Evolutionary conservation across 2,797 vertebrate species (phyloP).

Genomic region (Pachyuromys duprasi): DNA sequence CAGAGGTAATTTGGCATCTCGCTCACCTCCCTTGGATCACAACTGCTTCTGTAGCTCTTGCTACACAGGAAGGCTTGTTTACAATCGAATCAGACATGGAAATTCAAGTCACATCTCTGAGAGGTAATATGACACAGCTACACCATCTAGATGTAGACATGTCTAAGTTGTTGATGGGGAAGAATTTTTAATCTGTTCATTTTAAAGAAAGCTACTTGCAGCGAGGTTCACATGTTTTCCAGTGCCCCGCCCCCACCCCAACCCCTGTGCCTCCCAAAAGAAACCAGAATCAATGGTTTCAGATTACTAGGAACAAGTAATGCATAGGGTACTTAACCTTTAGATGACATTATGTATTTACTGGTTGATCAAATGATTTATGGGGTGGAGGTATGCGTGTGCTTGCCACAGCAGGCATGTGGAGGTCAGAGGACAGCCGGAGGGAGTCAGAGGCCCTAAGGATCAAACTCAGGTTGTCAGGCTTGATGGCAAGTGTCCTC

Average conservation of each 20-base stretch:
- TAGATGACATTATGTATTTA: not conserved
- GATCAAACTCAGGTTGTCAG: not conserved
- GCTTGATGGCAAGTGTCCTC: not conserved
- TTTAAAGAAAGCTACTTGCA: constrained; percentile 82
- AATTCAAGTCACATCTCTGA: not conserved
- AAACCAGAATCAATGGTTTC: constrained; percentile 80
- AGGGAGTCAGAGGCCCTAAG: not conserved
- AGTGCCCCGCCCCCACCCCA: not conserved
- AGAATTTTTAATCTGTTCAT: constrained; percentile 75
- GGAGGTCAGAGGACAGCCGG: not conserved
- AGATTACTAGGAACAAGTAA: constrained; percentile 71
- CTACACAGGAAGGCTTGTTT: not conserved
- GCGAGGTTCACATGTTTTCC: constrained; percentile 72
- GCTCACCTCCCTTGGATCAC: not conserved
- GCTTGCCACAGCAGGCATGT: not conserved
- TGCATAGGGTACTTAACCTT: not conserved
- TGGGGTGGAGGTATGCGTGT: too few species aligned
- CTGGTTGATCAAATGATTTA: not conserved
- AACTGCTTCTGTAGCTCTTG: not conserved
- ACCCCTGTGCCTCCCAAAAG: constrained; percentile 66
- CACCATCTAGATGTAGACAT: constrained; percentile 52
- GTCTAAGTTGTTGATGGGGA: constrained; percentile 17
- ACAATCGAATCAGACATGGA: not conserved
- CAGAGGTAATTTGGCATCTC: not conserved
- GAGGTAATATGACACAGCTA: constrained; percentile 51